Conservation (phyloP, 1,140 invertebrate species). For the Papilio polyxenes region DNA sequence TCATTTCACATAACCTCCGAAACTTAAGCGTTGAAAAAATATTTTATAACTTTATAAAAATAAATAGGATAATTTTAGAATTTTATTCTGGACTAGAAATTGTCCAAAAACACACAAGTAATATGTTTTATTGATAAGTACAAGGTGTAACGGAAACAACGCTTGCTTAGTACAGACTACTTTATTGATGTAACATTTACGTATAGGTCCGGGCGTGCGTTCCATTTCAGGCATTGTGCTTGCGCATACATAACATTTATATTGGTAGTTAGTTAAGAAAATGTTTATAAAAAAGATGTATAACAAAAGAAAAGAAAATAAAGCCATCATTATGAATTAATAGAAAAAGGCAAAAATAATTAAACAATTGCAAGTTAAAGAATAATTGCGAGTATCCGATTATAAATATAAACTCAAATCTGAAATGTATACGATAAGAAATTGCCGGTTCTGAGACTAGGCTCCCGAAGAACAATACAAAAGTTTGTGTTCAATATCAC, state of each 20-base stretch:
- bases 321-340: background rate
- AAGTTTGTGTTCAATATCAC: background rate
- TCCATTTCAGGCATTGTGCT: no score
- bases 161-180: no score
- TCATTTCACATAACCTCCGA: background rate
- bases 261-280: no score
- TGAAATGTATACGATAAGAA: background rate
- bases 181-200: no score
- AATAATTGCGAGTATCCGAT: background rate
- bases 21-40: background rate
- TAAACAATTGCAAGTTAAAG: background rate
- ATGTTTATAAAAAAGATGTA: no score
- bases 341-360: background rate
- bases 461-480: background rate
- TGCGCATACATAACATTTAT: no score
- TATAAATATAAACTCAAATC: background rate
- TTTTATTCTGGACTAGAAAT: no score
- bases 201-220: no score
- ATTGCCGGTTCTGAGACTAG: background rate
- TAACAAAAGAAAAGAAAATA: no score
- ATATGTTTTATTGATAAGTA: no score
- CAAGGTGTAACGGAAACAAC: no score
- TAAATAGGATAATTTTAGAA: background rate
- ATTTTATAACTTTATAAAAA: background rate
- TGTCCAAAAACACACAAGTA: no score